A percentile compares a stretch with the other conserved stretches of the same genome.
Evolutionary conservation across 2,797 vertebrate genomes (phyloP).

Genomic region (Coranthus polyacanthus): DNA sequence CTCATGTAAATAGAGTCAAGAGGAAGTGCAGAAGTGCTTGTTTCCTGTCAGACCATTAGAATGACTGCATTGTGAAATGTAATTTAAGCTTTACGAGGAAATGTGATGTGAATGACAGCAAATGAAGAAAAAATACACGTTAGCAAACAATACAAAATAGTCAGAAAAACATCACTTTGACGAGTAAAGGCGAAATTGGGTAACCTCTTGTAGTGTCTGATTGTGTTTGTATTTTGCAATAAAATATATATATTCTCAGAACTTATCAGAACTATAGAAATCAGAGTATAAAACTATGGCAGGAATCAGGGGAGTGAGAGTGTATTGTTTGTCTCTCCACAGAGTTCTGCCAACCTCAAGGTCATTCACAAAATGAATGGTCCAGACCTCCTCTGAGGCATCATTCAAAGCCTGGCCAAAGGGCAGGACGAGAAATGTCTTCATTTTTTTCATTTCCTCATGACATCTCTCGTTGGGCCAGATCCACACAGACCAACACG

Average conservation of each 20-base stretch:
- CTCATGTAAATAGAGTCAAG: no score
- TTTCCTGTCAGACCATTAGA: no score
- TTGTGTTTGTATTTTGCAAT: no score
- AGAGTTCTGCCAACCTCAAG: slow-evolving; percentile 50
- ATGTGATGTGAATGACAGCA: no score
- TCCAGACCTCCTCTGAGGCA: slow-evolving; percentile 57
- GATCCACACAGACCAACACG: slow-evolving; percentile 23
- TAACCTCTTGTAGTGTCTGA: neutral
- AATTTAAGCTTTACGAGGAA: no score
- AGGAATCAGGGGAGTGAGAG: slow-evolving; percentile 17
- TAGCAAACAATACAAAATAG: no score
- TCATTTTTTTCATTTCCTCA: slow-evolving; percentile 39
- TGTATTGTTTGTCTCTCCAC: slow-evolving; percentile 34
- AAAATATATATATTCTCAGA: no score
- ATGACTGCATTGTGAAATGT: no score
- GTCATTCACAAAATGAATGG: slow-evolving; percentile 51
- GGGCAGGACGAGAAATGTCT: slow-evolving; percentile 52
- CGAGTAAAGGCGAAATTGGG: neutral
- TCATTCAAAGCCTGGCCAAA: slow-evolving; percentile 62
- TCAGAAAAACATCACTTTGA: no score
- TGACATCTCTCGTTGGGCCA: slow-evolving; percentile 32
- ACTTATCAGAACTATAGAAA: neutral
- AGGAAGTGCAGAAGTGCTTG: no score
- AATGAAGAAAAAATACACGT: no score
- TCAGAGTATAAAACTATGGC: neutral